Evolutionary conservation across 2,113 vertebrate species (phyloP).

Genomic region (Pangasianodon hypophthalmus): DNA sequence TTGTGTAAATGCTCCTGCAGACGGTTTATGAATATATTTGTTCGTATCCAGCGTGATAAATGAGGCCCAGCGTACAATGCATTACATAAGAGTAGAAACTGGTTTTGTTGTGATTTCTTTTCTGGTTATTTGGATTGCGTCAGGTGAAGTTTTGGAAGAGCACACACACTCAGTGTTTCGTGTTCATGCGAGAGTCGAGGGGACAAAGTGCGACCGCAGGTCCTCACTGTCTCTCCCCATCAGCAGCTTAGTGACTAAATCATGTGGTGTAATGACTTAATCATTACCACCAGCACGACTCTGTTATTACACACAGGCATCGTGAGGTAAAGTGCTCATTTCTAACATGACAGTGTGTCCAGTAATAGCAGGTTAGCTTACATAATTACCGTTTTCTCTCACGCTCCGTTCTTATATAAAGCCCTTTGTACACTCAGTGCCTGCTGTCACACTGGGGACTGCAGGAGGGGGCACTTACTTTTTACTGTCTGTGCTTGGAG

Average conservation of each 20-base stretch:
- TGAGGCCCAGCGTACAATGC: neutral
- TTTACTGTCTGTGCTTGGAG: neutral
- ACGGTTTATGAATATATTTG: neutral
- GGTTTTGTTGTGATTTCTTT: neutral
- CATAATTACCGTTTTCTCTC: neutral
- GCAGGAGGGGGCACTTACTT: neutral
- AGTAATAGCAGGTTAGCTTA: constrained; percentile 1
- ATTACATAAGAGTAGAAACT: neutral
- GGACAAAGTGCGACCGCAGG: neutral
- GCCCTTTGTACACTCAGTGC: neutral
- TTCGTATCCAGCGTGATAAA: neutral
- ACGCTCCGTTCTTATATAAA: constrained; percentile 8
- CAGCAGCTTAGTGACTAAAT: neutral
- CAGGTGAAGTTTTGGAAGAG: neutral
- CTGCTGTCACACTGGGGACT: neutral
- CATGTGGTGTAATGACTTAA: neutral
- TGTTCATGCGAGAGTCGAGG: neutral
- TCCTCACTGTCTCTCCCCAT: neutral
- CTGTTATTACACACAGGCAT: neutral
- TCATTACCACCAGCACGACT: neutral
- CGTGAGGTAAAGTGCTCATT: neutral
- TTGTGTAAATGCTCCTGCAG: too few species aligned
- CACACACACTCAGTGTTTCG: neutral
- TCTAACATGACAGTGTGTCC: neutral
- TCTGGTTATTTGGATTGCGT: neutral